Base-by-base conservation (phyloP, 2,888 invertebrate genomes). In the Scaptomyza parva region DNA sequence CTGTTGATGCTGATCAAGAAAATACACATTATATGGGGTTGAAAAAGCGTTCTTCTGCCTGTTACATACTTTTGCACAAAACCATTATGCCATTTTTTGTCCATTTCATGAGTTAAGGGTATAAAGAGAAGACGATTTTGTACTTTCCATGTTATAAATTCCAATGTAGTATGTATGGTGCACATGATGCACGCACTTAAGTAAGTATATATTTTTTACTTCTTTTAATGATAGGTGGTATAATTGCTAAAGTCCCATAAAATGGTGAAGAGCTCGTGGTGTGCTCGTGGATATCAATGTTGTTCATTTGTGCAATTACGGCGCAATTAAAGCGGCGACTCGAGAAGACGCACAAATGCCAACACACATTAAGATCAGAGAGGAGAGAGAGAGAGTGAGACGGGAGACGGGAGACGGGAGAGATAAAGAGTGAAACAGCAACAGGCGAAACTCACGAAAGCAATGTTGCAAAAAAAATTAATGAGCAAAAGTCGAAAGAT, bases 301-400 rank as follows among this genome's bases (percentile, higher is more conserved):
- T 37, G 37, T 70, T 64, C 18, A 70, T 70, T 70, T 50, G 48
- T 41, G 35, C 40, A 74, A 74, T 72, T 74, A 72, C 40, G 54
- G 65, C 57, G 45, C 61, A 66, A 70, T 67, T 71, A 71, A 66
- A 59, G 57, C 39, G 48, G 43, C 50, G 48, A 67, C 59, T 61
- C 61, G n/a, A 62, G 54, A 43, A 58, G 28, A 54, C 50, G 60
- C 53, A 52, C 60, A 60, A 62, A 66, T 57, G 48, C 40, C 47
- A 70, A 58, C 62, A 67, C 37, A 17, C 3, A 63, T 70, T 62
- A 55, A 54, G 26, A 17, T 35, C 11, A 40, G n/a, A 9, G 18
- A 9, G 17, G 12, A 28, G 20, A 18, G 28, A 20, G 9, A 3
- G 37, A 8, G 17, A 17, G 6, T 9, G 9, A 17, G 17, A 17